phyloP scores from a whole-genome alignment of 2,888 invertebrate species.

The Lymantria monacha region DNA sequence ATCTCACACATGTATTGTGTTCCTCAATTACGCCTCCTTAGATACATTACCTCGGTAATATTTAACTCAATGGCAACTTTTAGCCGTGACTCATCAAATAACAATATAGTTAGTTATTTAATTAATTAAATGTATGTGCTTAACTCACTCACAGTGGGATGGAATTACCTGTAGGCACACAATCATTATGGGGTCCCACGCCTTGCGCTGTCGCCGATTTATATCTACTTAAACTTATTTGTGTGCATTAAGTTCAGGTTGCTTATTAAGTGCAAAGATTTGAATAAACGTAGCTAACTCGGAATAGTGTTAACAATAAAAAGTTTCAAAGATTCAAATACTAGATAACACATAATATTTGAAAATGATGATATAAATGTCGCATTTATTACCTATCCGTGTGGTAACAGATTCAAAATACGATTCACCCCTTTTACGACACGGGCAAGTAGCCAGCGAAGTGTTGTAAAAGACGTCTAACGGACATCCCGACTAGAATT shows the following conservation, averaged over 20 bases:
- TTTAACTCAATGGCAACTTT: slow-evolving; percentile 29
- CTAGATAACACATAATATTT: no score
- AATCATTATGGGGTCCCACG: slow-evolving; percentile 30
- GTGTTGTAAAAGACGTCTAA: no score
- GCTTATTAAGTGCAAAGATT: background rate
- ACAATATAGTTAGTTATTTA: slow-evolving; percentile 24
- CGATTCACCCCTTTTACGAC: no score
- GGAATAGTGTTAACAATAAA: no score
- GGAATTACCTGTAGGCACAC: slow-evolving; percentile 29
- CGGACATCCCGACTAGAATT: no score
- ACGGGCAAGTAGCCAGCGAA: no score
- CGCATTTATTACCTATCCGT: no score
- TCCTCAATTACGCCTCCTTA: slow-evolving; percentile 27
- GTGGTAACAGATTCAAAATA: no score
- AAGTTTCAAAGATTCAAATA: no score
- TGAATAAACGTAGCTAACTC: no score
- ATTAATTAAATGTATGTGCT: slow-evolving; percentile 23
- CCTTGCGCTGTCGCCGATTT: slow-evolving; percentile 14
- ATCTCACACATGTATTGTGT: slow-evolving; percentile 20
- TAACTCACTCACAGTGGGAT: slow-evolving; percentile 24
- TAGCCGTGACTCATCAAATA: slow-evolving; percentile 22
- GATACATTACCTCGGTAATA: slow-evolving; percentile 19
- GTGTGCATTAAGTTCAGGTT: slow-evolving; percentile 1
- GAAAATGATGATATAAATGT: no score
- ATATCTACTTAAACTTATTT: slow-evolving; percentile 14